Conservation (phyloP, 2,797 vertebrate genomes). For the Poecilia velifera region DNA sequence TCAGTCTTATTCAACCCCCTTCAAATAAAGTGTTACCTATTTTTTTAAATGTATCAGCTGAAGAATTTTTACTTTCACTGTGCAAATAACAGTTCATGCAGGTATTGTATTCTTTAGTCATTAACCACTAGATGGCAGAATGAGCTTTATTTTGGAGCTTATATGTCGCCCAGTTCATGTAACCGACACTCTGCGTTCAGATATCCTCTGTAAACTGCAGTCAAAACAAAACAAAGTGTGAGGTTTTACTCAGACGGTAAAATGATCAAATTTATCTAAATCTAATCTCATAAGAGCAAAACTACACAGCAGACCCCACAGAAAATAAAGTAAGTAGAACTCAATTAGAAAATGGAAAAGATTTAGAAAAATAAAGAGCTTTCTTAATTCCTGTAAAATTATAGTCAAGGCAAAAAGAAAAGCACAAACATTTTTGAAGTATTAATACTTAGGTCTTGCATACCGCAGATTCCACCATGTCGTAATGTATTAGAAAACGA, state of each 20-base stretch:
- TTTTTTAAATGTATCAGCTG: neutral
- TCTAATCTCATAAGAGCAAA: neutral
- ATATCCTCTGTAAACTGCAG: constrained; percentile 16
- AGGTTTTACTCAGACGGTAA: neutral
- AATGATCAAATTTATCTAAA: neutral
- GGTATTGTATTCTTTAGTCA: neutral
- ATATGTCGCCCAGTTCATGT: constrained; percentile 6
- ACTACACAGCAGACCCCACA: neutral
- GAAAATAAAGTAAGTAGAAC: neutral
- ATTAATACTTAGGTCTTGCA: neutral
- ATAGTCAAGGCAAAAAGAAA: neutral
- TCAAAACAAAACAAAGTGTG: neutral
- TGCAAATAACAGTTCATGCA: neutral
- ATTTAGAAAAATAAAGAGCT: neutral
- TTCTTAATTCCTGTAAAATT: neutral
- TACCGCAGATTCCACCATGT: neutral
- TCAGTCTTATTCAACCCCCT: no score
- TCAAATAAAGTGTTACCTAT: no score
- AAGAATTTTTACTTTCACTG: neutral
- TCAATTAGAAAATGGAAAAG: neutral
- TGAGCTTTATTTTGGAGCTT: constrained; percentile 15
- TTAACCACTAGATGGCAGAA: constrained; percentile 62
- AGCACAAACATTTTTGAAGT: neutral
- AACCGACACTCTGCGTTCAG: constrained; percentile 16
- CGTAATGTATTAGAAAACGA: neutral